Conservation (phyloP, 2,113 vertebrate species). For the Sebastes fasciatus region DNA sequence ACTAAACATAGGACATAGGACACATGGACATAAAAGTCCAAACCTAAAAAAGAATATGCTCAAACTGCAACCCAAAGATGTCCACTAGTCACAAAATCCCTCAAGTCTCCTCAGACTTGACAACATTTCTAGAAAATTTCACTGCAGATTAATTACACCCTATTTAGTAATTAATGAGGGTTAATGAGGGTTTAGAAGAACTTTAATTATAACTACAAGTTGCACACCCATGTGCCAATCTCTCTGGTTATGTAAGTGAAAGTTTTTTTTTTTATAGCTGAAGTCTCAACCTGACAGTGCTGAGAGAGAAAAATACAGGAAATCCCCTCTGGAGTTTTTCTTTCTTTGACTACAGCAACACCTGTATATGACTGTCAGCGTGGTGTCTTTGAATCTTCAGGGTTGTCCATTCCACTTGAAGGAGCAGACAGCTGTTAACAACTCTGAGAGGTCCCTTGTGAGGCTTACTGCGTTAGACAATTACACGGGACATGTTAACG, state of each 20-base stretch:
- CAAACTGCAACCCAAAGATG: neutral
- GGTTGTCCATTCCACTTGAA: constrained; percentile 37
- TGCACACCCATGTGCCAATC: constrained; percentile 23
- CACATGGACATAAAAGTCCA: neutral
- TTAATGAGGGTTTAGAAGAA: constrained; percentile 46
- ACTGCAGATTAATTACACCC: constrained; percentile 44
- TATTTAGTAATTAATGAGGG: constrained; percentile 46
- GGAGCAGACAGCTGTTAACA: constrained; percentile 50
- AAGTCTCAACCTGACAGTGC: constrained; percentile 21
- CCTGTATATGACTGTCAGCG: constrained; percentile 38
- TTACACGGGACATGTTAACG: constrained; percentile 11
- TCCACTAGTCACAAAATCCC: neutral
- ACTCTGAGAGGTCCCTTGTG: constrained; percentile 19
- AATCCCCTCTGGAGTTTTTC: constrained; percentile 21
- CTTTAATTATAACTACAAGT: constrained; percentile 39
- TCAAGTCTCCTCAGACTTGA: constrained; percentile 4
- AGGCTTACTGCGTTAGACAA: constrained; percentile 26
- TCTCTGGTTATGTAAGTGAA: constrained; percentile 21
- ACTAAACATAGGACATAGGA: neutral
- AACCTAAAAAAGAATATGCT: neutral
- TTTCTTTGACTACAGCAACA: constrained; percentile 45
- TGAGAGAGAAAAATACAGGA: constrained; percentile 9
- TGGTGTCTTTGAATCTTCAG: constrained; percentile 30
- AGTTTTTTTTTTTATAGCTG: neutral
- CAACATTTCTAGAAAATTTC: constrained; percentile 18